Base-by-base conservation (phyloP, 2,888 invertebrate species). In the Polyommatus iphigenia region DNA sequence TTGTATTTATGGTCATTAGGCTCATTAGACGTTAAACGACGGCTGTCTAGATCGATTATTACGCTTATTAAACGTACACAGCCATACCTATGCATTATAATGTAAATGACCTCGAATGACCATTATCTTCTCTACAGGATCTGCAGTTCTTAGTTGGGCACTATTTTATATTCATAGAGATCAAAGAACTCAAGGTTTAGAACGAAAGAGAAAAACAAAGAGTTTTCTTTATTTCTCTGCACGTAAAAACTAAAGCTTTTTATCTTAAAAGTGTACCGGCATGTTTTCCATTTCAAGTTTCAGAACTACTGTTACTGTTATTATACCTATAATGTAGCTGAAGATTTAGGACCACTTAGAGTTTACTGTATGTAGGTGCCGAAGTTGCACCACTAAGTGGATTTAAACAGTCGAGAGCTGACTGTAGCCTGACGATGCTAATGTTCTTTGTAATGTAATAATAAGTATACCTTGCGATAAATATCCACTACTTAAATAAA, bases 271-370 rank as follows among this genome's bases (percentile, higher is more conserved):
- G 10, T 46, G 10, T 10, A 13, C 46, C 10, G 8, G 50, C 50
- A 50, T 50, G 50, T 54, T 29, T 29, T 67, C 29, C 67, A 67
- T 67, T 67, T 67, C 10, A 29, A 29, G 29, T 29, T 67, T 29
- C 29, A 10, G 29, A 67, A 67, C 15, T 29, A 6, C 15, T 67
- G 67, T 15, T 29, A 36, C 36, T 36, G 36, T 36, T 29, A 67
- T 67, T 29, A 67, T 67, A 29, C 67, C 13, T 29, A 29, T 6
- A 67, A 29, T 67, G 67, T 29, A 6, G 13, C 67, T 29, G 29
- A 29, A 67, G 67, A 32, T 67, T 67, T 29, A 67, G 67, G 29
- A 29, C 29, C 67, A 67, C 67, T 67, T 67, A 67, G 50, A 46
- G 13, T 50, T 50, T 50, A 29, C 29, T 32, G 15, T 67, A 62